phyloP scores from a whole-genome alignment of 1,140 invertebrate species.

The Adelges cooleyi region DNA sequence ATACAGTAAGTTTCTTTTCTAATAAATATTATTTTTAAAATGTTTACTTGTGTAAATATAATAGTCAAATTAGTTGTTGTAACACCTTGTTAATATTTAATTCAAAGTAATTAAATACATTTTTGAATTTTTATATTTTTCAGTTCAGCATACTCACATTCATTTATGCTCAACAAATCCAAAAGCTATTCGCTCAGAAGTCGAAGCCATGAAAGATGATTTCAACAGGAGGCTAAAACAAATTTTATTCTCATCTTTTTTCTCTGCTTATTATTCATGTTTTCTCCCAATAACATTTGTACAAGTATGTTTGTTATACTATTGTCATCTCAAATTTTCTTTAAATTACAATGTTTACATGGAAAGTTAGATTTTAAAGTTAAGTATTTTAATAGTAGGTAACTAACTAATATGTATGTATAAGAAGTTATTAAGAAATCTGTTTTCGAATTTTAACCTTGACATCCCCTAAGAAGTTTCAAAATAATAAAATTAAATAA shows the following conservation, averaged over 20 bases:
- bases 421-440: no score
- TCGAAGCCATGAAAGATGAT: conserved; percentile 68
- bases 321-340: conserved; percentile 8
- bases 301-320: conserved; percentile 46
- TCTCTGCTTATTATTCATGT: conserved; percentile 81
- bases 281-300: conserved; percentile 84
- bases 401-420: no score
- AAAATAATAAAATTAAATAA: no score
- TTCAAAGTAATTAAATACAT: no score
- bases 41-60: no score
- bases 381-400: not conserved
- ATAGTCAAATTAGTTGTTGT: no score
- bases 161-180: conserved; percentile 61
- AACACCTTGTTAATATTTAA: no score
- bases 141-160: conserved; percentile 34
- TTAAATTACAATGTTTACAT: not conserved
- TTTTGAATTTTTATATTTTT: not conserved
- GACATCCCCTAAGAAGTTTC: no score
- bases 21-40: no score
- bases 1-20: not conserved
- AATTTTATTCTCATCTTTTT: conserved; percentile 76
- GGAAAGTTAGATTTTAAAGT: not conserved
- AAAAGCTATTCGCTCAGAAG: conserved; percentile 65
- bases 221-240: conserved; percentile 82
- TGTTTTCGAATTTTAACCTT: no score